A percentile compares a stretch with the other conserved stretches of the same genome.
Evolutionary conservation across 2,113 vertebrate species (phyloP).

Genomic region (Epinephelus lanceolatus): DNA sequence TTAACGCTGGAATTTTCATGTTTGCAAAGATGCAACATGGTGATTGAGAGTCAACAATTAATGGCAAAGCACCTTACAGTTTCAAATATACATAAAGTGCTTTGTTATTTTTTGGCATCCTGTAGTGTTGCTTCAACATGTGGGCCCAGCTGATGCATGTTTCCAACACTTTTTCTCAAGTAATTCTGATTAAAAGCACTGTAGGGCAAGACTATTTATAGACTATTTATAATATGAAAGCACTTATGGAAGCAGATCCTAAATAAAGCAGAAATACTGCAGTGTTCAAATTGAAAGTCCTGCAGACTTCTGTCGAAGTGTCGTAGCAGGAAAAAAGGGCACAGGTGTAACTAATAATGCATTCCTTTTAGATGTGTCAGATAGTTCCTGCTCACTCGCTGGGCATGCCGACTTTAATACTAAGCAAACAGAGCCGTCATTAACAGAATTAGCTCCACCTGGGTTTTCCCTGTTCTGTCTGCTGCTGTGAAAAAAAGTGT

Average conservation of each 20-base stretch:
- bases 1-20: neutral
- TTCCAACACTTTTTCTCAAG: neutral
- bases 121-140: neutral
- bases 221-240: neutral
- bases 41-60: too few relatives aligned
- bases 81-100: too few relatives aligned
- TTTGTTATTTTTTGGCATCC: too few relatives aligned
- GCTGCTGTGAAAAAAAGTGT: neutral
- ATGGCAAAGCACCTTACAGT: too few relatives aligned
- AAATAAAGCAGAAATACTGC: neutral
- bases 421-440: neutral
- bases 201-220: too few relatives aligned
- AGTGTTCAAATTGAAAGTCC: neutral
- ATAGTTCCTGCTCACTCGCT: neutral
- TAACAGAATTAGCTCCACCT: neutral
- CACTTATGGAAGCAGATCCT: neutral
- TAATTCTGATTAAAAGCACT: neutral
- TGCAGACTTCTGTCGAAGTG: neutral
- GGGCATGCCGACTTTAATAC: neutral
- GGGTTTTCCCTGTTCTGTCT: neutral
- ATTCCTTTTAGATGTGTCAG: neutral
- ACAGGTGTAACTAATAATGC: neutral
- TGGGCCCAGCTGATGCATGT: neutral
- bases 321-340: neutral
- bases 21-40: too few relatives aligned